Base-by-base conservation (phyloP, 2,888 invertebrate genomes). In the Drosophila cognata region DNA sequence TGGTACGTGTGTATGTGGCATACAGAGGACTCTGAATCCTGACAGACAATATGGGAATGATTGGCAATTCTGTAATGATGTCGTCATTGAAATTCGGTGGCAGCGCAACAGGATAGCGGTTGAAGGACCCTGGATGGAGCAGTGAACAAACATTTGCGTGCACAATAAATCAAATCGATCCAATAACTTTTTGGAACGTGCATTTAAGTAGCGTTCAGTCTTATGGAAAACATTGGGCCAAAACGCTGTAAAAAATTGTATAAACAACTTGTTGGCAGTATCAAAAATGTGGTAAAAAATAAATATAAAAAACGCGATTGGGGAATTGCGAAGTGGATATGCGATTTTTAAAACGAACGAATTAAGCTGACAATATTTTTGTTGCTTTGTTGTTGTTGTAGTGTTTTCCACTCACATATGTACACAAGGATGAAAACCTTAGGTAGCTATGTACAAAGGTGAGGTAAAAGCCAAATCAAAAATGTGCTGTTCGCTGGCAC, bases 101-200 rank as follows among this genome's bases (percentile, higher is more conserved):
- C 36, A 31, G 74, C 70, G 72, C 80, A 73, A 79, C 69, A 73
- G 77, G 72, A 72, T 57, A 25, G 29, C 65, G 52, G 43, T 18
- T 25, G 50, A 25, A 41, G 43, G 71, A 52, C 43, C 25, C 5
- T 28, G 50, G 18, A 41, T 56, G 38, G 11, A 52, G 41, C 62
- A 51, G 64, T 76, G 69, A 79, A 41, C 61, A 71, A 82, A 82
- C 73, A 77, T 81, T 77, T 77, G 80, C 77, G 51, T 81, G 71
- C 67, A 65, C 74, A 70, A 79, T 82, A 81, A 81, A 82, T 81
- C 80, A 66, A 63, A 79, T 67, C 61, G 64, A 74, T 74, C 67
- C 77, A 71, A 83, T 82, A 81, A 74, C 77, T 81, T 80, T 72
- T 67, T 46, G 58, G 50, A 65, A 60, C 56, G 38, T 38, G 43